Base-by-base conservation (phyloP, 2,113 vertebrate species). In the Cinclus mexicanus region DNA sequence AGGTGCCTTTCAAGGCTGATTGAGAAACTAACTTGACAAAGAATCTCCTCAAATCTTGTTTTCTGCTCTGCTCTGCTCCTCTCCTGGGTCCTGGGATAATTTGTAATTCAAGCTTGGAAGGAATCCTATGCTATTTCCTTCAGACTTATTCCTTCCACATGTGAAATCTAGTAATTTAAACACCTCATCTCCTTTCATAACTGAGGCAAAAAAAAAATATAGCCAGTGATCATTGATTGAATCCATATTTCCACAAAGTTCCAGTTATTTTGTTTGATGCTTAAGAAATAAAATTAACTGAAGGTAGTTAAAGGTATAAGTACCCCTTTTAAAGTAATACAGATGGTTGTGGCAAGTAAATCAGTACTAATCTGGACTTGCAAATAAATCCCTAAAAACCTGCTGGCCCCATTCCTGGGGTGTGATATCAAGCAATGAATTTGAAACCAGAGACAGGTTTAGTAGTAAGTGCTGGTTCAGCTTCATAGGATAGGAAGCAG, bases 91-190 rank as follows among this genome's bases (percentile, higher is more conserved):
- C 91, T 95, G 69, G 93, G 90, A 96, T 98, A 97, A 98, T 97
- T 97, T 97, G 97, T 97, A 98, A 97, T 98, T 98, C 97, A 97
- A 97, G 98, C 97, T 98, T 98, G 97, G 97, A 98, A 97, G 91
- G 94, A 97, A 96, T 97, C 97, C 95, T 97, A 49, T 97, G 93
- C 96, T 97, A 98, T 98, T 98, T 98, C 97, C 97, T 97, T 97
- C 92, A 96, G 94, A 97, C 67, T 98, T 98, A 98, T 98, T 98
- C 92, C 94, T 98, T 98, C 98, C 98, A 98, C 97, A 98, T 98
- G 98, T 98, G 97, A 97, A 98, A 97, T 74, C 55, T 94, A 96
- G 97, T 97, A 97, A 97, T 98, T 98, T 98, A 98, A 98, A 98
- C 98, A 98, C 98, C 97, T 98, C 97, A 97, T 98, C 97, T 98